phyloP scores from a whole-genome alignment of 2,113 vertebrate species.

The Leptodactylus fuscus region DNA sequence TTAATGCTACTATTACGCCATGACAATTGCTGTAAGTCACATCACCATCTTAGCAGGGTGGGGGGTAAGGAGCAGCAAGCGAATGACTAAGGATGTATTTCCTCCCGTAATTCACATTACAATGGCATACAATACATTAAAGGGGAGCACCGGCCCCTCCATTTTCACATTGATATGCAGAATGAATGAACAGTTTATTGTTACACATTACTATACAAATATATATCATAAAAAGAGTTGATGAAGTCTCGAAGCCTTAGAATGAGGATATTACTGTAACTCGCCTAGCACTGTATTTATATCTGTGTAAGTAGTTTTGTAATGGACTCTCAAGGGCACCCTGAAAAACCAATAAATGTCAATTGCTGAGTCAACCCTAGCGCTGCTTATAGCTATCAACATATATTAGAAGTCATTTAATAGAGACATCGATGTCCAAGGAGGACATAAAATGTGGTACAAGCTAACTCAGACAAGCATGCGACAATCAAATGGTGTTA shows the following conservation, averaged over 20 bases:
- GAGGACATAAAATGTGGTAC: no score
- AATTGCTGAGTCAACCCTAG: constrained; percentile 6
- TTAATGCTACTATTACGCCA: not conserved
- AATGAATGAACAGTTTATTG: not conserved
- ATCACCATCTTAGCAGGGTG: not conserved
- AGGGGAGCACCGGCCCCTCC: not conserved
- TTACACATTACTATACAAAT: not conserved
- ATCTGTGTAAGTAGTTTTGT: not conserved
- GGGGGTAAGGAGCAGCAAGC: not conserved
- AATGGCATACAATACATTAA: not conserved
- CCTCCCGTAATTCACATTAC: not conserved
- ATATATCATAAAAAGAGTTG: not conserved
- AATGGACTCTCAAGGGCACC: not conserved
- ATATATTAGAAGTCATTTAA: constrained; percentile 3
- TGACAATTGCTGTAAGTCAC: not conserved
- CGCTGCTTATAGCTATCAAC: not conserved
- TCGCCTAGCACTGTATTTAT: no score
- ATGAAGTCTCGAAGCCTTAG: not conserved
- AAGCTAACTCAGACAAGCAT: no score
- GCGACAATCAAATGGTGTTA: no score
- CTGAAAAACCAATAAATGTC: not conserved
- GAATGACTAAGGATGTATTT: not conserved
- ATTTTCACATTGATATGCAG: not conserved
- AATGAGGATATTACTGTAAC: not conserved
- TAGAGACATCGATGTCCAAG: not conserved